Base-by-base conservation (phyloP, 64 coral and sea anemone species). In the Trachythela sp. region DNA sequence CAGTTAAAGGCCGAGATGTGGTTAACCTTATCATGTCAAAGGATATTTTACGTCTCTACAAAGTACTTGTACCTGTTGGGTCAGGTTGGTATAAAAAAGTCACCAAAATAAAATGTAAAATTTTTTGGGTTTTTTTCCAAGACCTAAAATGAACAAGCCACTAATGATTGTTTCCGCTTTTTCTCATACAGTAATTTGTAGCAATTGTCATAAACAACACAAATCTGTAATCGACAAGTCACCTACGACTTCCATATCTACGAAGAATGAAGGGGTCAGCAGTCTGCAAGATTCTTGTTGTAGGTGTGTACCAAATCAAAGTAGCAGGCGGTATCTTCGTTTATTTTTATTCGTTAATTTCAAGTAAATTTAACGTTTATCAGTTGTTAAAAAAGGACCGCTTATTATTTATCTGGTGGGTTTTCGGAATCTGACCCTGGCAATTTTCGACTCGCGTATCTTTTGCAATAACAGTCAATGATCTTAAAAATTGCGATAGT, bases 101-200 rank as follows among this genome's bases (percentile, higher is more conserved):
- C 36, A 85, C 39, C n/a, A n/a, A n/a, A n/a, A n/a, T n/a, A n/a
- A n/a, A n/a, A n/a, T n/a, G n/a, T n/a, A n/a, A n/a, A 11, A 43
- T 85, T 40, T 26, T 26, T 8, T 14, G 24, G 22, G 48, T 39
- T 39, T 43, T 84, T 84, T 36, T 39, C 39, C 9, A 43, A 77
- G 3, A 77, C 36, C 71, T 35, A 32, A 35, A 32, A 77, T 13
- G 71, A 77, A 35, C 4, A 36, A 77, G 29, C 29, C 45, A 39
- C 83, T 43, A 84, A 35, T 32, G 36, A 35, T 22, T 32, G 71
- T 35, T 35, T 77, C 29, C 36, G 31, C 71, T 77, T 38, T 32
- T 35, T 38, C 71, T 77, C 29, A 84, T n/a, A 43, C 83, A 84
- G 83, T 84, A 84, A 38, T 84, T 84, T 84, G 83, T 85, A 85